A percentile compares a stretch with the other conserved stretches of the same genome.
phyloP scores from a whole-genome alignment of 1,140 invertebrate species.

The Sitophilus oryzae region DNA sequence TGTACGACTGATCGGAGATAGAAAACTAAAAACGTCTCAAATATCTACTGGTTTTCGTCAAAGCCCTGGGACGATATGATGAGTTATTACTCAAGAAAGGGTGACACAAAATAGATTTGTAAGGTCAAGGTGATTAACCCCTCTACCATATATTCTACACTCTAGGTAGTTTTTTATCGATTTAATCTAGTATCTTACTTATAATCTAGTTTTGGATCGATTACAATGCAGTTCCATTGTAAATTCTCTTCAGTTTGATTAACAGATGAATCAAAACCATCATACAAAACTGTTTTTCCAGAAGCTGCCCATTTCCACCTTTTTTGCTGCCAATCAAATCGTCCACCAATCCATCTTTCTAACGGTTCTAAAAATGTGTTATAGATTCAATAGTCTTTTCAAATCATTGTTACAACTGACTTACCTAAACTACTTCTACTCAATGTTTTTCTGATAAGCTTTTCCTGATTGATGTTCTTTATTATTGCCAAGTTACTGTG shows the following conservation, averaged over 20 bases:
- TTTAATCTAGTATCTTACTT: too few species aligned
- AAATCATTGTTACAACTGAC: too few species aligned
- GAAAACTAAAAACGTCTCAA: too few species aligned
- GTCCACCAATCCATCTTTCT: slow-evolving; percentile 70
- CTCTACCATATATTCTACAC: too few species aligned
- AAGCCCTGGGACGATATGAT: too few species aligned
- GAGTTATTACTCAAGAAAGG: too few species aligned
- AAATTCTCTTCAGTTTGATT: slow-evolving; percentile 11
- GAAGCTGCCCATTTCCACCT: slow-evolving; percentile 67
- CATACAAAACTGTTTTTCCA: slow-evolving; percentile 43
- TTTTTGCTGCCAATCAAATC: slow-evolving; percentile 60
- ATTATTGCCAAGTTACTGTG: slow-evolving; percentile 62
- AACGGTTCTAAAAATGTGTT: slow-evolving; percentile 49
- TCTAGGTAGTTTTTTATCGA: too few species aligned
- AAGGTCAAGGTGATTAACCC: too few species aligned
- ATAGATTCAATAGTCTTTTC: slow-evolving; percentile 7
- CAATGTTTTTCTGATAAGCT: slow-evolving; percentile 59
- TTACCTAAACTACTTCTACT: too few species aligned
- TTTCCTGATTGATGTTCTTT: slow-evolving; percentile 61
- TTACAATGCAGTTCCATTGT: slow-evolving; percentile 25
- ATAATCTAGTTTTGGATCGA: slow-evolving; percentile 24
- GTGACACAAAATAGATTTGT: too few species aligned
- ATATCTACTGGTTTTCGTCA: too few species aligned
- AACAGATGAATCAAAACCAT: slow-evolving; percentile 23
- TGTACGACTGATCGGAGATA: too few species aligned